Percentiles rank a stretch among this genome's conserved stretches.
phyloP scores from a whole-genome alignment of 2,888 invertebrate species.

The Noctua pronuba region DNA sequence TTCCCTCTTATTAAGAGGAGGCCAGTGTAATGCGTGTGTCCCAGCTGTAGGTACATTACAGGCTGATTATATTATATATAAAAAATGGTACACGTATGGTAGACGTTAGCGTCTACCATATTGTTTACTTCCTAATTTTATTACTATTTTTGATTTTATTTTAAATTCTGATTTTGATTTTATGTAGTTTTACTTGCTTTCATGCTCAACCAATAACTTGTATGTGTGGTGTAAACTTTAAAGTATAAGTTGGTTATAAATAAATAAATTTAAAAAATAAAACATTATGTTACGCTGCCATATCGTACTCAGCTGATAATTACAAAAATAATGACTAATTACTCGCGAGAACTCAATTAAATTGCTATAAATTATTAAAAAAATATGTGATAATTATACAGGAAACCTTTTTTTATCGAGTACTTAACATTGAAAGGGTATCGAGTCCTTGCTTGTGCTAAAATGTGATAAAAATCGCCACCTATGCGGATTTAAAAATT shows the following conservation, averaged over 20 bases:
- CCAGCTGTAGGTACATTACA: background rate
- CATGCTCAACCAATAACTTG: too few species aligned
- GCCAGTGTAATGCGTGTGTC: background rate
- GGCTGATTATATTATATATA: too few species aligned
- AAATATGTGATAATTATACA: conserved; percentile 45
- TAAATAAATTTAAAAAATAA: too few species aligned
- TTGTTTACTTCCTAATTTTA: too few species aligned
- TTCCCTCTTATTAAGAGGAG: background rate
- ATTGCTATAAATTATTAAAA: conserved; percentile 34
- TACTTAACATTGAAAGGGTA: conserved; percentile 63
- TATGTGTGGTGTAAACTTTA: too few species aligned
- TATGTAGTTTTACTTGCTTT: too few species aligned
- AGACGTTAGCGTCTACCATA: too few species aligned
- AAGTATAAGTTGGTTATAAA: too few species aligned
- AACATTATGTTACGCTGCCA: too few species aligned
- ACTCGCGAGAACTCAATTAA: conserved; percentile 9
- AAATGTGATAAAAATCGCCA: conserved; percentile 46
- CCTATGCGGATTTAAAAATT: conserved; percentile 43
- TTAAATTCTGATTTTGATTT: too few species aligned
- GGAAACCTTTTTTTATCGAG: conserved; percentile 64
- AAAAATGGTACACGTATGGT: too few species aligned
- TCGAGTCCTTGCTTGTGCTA: conserved; percentile 59
- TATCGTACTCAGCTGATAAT: conserved; percentile 12
- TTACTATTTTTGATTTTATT: too few species aligned
- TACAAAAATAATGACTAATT: conserved; percentile 26